phyloP scores from a whole-genome alignment of 2,113 vertebrate genomes.

The Isurus oxyrinchus region DNA sequence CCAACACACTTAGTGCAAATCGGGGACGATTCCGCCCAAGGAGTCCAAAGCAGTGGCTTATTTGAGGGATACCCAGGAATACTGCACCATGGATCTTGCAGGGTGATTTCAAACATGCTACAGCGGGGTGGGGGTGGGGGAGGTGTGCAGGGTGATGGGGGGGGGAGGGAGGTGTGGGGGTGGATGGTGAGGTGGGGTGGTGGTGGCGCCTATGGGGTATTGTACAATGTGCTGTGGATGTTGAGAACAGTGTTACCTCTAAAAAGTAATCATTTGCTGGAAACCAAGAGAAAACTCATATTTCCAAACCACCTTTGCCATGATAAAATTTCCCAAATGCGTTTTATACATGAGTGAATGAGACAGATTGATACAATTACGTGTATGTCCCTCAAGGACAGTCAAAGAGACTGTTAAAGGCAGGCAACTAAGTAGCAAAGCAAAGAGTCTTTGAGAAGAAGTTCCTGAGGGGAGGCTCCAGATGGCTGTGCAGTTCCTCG shows the following conservation, averaged over 20 bases:
- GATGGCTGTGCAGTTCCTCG: background rate
- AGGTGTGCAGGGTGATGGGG: too few species aligned
- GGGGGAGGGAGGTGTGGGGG: too few species aligned
- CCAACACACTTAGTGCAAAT: too few species aligned
- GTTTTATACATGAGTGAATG: background rate
- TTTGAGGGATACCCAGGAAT: background rate
- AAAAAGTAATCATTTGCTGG: background rate
- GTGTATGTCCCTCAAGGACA: background rate
- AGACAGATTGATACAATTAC: background rate
- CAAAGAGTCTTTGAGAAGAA: background rate
- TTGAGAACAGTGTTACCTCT: background rate
- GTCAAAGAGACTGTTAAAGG: background rate
- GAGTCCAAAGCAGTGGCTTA: background rate
- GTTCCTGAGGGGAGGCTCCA: too few species aligned
- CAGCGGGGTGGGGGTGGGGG: too few species aligned
- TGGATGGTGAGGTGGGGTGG: too few species aligned
- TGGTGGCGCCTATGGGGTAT: background rate
- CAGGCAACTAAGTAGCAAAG: background rate
- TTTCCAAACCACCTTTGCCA: background rate
- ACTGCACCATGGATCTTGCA: background rate
- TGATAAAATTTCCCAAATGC: background rate
- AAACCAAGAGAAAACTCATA: background rate
- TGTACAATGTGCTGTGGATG: background rate
- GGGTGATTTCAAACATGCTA: background rate
- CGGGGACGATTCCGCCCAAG: too few species aligned